Conservation (phyloP, 2,888 invertebrate genomes). For the Ashinkailepas kermadecensis region DNA sequence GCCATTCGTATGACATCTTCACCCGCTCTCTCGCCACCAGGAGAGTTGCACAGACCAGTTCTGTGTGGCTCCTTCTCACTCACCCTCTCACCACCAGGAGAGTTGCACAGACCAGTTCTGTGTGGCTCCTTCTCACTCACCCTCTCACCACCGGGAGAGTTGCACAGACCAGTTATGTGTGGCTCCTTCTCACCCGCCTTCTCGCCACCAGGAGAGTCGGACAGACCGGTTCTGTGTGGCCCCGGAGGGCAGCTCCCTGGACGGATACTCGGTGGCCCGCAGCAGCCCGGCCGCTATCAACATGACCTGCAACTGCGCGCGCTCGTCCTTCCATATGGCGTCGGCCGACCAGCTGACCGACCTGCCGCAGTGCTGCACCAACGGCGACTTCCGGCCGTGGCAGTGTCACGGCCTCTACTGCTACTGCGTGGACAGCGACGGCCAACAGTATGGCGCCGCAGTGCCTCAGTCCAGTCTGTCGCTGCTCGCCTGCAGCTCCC, state of each 20-base stretch:
- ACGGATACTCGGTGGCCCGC: background rate
- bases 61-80: too few relatives aligned
- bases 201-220: background rate
- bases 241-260: background rate
- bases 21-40: too few relatives aligned
- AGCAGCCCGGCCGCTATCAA: background rate
- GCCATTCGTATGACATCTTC: too few relatives aligned
- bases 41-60: too few relatives aligned
- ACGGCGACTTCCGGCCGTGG: slow-evolving; percentile 12
- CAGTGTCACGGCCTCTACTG: slow-evolving; percentile 17
- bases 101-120: too few relatives aligned
- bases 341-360: background rate
- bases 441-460: background rate
- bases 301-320: slow-evolving; percentile 10
- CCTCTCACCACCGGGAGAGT: background rate
- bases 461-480: background rate
- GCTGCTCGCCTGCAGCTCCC: background rate
- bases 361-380: slow-evolving; percentile 12
- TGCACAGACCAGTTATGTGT: background rate
- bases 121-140: too few relatives aligned
- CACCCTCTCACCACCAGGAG: too few relatives aligned
- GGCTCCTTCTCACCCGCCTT: background rate
- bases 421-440: background rate
- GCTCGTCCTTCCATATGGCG: background rate
- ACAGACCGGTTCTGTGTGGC: background rate